Evolutionary conservation across 1,140 invertebrate species (phyloP).

Genomic region (Zophobas morio): DNA sequence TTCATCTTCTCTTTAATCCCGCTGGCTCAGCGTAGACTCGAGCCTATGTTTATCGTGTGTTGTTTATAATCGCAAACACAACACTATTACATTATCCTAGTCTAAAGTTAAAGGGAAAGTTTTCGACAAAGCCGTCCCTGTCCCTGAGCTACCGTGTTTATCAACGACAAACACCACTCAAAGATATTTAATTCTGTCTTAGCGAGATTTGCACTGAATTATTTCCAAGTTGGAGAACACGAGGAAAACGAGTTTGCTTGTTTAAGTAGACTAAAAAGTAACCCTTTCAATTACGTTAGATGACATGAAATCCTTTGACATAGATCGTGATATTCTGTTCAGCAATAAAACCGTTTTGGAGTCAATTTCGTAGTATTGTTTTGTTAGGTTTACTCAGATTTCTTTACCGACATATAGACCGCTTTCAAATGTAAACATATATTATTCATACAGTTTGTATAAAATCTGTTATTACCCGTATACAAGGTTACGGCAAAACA

Average conservation of each 20-base stretch:
- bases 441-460: no score
- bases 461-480: no score
- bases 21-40: no score
- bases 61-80: conserved; percentile 1
- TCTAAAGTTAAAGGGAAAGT: conserved; percentile 21
- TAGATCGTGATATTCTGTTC: not conserved
- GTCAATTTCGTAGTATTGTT: not conserved
- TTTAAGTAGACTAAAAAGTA: conserved; percentile 28
- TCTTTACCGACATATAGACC: not conserved
- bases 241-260: conserved; percentile 28
- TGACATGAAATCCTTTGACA: conserved; percentile 22
- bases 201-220: conserved; percentile 27
- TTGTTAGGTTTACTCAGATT: not conserved
- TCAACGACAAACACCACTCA: conserved; percentile 41
- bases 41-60: not conserved
- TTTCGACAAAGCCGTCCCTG: conserved; percentile 18
- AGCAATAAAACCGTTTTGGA: not conserved
- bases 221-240: conserved; percentile 32
- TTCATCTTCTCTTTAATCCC: no score
- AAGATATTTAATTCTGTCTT: conserved; percentile 42
- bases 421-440: no score
- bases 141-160: conserved; percentile 22
- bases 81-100: conserved; percentile 17
- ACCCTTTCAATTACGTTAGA: conserved; percentile 20
- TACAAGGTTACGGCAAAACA: no score